Evolutionary conservation across 2,888 invertebrate genomes (phyloP).

Genomic region (Drosophila formosana): DNA sequence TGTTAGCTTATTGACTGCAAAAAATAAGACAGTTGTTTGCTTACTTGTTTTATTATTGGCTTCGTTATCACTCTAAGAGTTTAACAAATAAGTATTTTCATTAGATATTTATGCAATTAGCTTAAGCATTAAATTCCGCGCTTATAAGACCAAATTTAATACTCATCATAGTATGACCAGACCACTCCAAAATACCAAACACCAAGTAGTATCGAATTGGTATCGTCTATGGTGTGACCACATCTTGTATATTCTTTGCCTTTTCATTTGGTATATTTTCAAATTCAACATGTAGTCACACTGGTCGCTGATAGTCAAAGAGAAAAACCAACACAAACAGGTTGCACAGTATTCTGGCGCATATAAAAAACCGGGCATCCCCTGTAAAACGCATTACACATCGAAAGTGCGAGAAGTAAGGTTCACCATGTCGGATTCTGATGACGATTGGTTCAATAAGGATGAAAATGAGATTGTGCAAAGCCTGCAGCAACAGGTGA

Average conservation of each 20-base stretch:
- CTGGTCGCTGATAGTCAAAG: not conserved
- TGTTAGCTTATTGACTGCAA: not conserved
- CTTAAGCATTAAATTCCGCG: not conserved
- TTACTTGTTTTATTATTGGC: not conserved
- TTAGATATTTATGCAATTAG: not conserved
- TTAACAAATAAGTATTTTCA: not conserved
- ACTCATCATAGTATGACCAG: not conserved
- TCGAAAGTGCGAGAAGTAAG: constrained; percentile 1
- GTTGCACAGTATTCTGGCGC: not conserved
- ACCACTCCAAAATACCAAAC: not conserved
- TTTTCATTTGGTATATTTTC: not conserved
- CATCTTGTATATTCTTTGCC: not conserved
- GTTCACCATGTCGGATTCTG: constrained; percentile 60
- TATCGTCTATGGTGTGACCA: not conserved
- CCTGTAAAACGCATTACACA: constrained; percentile 3
- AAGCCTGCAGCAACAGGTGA: constrained; percentile 65
- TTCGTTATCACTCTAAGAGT: not conserved
- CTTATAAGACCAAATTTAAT: not conserved
- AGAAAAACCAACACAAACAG: not conserved
- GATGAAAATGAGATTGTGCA: constrained; percentile 83
- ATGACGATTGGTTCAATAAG: constrained; percentile 84
- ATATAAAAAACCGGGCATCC: constrained; percentile 23
- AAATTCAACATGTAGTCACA: not conserved
- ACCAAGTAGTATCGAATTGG: not conserved
- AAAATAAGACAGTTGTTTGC: not conserved